phyloP scores from a whole-genome alignment of 2,888 invertebrate genomes.

The Lasioglossum zephyrum region DNA sequence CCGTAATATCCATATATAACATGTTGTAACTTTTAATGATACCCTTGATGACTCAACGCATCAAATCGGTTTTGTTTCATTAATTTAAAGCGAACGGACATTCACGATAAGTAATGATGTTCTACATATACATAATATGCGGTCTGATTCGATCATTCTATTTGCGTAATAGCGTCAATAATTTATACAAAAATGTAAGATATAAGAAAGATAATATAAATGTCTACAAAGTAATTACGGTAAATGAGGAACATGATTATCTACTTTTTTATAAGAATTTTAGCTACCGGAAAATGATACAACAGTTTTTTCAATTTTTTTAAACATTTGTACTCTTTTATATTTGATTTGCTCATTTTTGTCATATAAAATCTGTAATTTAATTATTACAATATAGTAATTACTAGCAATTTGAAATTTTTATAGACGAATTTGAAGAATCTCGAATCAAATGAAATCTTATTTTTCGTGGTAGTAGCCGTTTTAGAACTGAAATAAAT shows the following conservation, averaged over 20 bases:
- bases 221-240: not conserved
- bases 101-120: not conserved
- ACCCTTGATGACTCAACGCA: constrained; percentile 9
- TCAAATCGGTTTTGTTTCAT: not conserved
- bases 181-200: not conserved
- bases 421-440: no score
- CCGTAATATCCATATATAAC: not conserved
- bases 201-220: not conserved
- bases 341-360: no score
- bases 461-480: no score
- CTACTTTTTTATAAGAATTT: not conserved
- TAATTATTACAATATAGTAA: no score
- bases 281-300: no score
- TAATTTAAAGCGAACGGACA: constrained; percentile 9
- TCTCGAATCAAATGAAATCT: no score
- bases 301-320: no score
- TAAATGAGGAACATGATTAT: not conserved
- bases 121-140: not conserved
- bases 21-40: constrained; percentile 16
- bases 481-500: no score
- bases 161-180: not conserved
- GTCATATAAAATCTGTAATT: no score
- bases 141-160: no score
- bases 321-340: no score
- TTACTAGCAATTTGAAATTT: no score